Percentiles rank a stretch among this genome's conserved stretches.
These are phyloP conservation scores for Aurelia coerulea DNA, from an alignment of 30 jellyfish, hydroid and myxozoan species.

Conservation along the genomic window DNA sequence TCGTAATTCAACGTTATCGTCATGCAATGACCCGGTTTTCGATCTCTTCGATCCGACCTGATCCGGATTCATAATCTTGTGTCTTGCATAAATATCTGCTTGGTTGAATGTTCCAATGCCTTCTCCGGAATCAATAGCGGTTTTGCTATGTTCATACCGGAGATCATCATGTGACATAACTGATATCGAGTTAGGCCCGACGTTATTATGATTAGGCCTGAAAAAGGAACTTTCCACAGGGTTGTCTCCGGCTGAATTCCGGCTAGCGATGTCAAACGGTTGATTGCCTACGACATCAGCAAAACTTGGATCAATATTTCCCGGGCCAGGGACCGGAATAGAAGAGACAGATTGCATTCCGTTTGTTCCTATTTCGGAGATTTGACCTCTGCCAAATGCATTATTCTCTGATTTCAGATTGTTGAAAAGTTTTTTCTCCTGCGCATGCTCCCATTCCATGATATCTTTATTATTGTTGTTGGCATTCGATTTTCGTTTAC, in stretches of 20 bases:
- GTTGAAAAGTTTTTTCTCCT: conserved; percentile 39
- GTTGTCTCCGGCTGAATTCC: conserved; percentile 49
- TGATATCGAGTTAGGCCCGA: conserved; percentile 67
- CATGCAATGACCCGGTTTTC: conserved; percentile 48
- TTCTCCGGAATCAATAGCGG: conserved; percentile 93
- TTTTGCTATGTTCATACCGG: conserved; percentile 83
- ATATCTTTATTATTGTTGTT: conserved; percentile 34
- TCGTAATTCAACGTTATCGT: conserved; percentile 73
- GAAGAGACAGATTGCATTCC: conserved; percentile 73
- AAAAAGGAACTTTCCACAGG: conserved; percentile 60
- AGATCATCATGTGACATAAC: conserved; percentile 86
- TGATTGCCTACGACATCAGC: conserved; percentile 88
- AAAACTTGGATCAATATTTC: conserved; percentile 90
- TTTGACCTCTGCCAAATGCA: conserved; percentile 36
- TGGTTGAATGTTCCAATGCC: conserved; percentile 48
- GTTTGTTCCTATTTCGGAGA: conserved; percentile 54
- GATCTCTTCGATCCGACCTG: conserved; percentile 42
- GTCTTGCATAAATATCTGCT: conserved; percentile 77
- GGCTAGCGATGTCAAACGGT: conserved; percentile 39
- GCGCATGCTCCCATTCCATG: conserved; percentile 51
- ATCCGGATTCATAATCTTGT: conserved; percentile 79
- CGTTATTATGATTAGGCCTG: conserved; percentile 13
- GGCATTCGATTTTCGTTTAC: conserved; percentile 65
- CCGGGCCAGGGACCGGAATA: conserved; percentile 43
- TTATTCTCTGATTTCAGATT: conserved; percentile 18